Percentiles rank a stretch among this genome's conserved stretches.
phyloP scores from a whole-genome alignment of 2,888 invertebrate species.

The Stenotaenia linearis region DNA sequence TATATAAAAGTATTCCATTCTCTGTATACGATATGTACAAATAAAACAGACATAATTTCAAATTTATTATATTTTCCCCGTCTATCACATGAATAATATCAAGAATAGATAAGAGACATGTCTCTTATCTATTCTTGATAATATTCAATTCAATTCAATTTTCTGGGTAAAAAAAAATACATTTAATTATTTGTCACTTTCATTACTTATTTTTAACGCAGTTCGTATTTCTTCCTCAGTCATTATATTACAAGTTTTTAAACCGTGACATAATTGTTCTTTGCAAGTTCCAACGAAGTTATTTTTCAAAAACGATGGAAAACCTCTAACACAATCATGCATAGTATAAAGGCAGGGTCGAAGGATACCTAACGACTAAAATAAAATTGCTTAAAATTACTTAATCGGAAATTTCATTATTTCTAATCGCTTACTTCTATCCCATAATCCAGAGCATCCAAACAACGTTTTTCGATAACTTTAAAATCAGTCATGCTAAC shows the following conservation, averaged over 20 bases:
- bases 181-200: too few relatives aligned
- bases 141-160: too few relatives aligned
- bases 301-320: constrained; percentile 52
- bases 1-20: too few relatives aligned
- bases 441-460: constrained; percentile 50
- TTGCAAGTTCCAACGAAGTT: constrained; percentile 51
- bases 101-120: too few relatives aligned
- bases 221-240: constrained; percentile 43
- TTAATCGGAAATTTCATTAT: background rate
- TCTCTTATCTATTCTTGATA: too few relatives aligned
- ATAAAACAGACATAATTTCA: too few relatives aligned
- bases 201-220: background rate
- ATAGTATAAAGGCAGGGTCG: constrained; percentile 53
- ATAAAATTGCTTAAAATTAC: too few relatives aligned
- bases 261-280: constrained; percentile 47
- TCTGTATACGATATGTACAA: too few relatives aligned
- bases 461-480: constrained; percentile 46
- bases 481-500: constrained; percentile 45
- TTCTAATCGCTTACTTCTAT: constrained; percentile 43
- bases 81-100: too few relatives aligned
- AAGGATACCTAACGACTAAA: constrained; percentile 49
- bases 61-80: too few relatives aligned
- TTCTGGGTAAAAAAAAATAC: too few relatives aligned
- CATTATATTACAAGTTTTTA: constrained; percentile 45
- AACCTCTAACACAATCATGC: constrained; percentile 50